Percentiles rank a stretch among this genome's conserved stretches.
These are phyloP conservation scores for Lepus townsendii DNA, from an alignment of 2,797 vertebrate genomes.

Conservation along the genomic window DNA sequence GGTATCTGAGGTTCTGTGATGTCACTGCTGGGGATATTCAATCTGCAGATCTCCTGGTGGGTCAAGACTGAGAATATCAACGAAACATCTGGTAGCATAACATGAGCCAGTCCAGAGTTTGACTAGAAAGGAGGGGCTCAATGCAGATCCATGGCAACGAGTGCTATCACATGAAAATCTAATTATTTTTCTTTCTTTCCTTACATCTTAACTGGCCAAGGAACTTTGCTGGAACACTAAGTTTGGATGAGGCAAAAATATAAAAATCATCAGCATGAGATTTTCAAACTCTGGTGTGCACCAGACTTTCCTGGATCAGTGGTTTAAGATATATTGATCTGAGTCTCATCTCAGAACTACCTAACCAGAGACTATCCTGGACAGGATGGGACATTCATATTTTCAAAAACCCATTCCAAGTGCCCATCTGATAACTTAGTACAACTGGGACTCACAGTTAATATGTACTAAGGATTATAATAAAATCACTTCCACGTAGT, in stretches of 20 bases:
- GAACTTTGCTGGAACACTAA: neutral
- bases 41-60: neutral
- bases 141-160: neutral
- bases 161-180: neutral
- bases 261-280: conserved; percentile 1
- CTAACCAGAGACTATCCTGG: neutral
- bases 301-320: neutral
- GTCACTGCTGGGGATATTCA: too few species aligned
- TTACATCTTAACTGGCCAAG: neutral
- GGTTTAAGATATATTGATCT: neutral
- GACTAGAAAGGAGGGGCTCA: neutral
- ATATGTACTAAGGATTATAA: neutral
- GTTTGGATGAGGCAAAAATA: neutral
- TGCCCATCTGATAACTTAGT: neutral
- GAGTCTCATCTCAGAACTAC: neutral
- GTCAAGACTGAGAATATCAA: neutral
- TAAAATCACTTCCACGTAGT: neutral
- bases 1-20: neutral
- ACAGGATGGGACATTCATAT: neutral
- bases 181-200: neutral
- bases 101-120: neutral
- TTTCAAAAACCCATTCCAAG: neutral
- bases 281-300: neutral
- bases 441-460: neutral
- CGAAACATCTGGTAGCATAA: neutral